phyloP scores from a whole-genome alignment of 1,140 invertebrate genomes.

The Drosophila repleta region DNA sequence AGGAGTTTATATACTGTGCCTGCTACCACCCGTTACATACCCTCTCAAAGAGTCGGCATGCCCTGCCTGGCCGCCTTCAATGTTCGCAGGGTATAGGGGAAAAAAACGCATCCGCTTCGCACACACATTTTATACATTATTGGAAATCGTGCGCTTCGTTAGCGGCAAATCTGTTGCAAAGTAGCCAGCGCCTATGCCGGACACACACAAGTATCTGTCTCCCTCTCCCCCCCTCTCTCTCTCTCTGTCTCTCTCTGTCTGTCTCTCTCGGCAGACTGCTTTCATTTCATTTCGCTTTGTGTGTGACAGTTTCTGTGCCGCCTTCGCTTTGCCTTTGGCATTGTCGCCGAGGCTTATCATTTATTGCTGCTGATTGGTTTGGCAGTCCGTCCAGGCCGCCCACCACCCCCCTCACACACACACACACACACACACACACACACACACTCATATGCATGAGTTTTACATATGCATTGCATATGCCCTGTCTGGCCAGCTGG shows the following conservation, averaged over 20 bases:
- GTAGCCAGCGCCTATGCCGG: constrained; percentile 51
- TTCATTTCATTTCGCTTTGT: constrained; percentile 33
- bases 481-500: too few relatives aligned
- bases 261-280: background rate
- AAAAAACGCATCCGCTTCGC: too few relatives aligned
- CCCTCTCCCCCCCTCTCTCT: background rate
- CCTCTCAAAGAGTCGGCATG: too few relatives aligned
- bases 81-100: too few relatives aligned
- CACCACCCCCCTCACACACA: background rate
- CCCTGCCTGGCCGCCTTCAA: too few relatives aligned
- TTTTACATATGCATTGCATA: constrained; percentile 58
- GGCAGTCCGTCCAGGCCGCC: constrained; percentile 35
- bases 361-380: constrained; percentile 77
- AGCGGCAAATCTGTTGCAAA: constrained; percentile 78
- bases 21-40: too few relatives aligned
- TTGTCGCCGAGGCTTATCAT: constrained; percentile 73
- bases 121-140: constrained; percentile 61
- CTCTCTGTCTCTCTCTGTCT: background rate
- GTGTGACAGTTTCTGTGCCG: constrained; percentile 40
- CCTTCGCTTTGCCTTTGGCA: constrained; percentile 52
- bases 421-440: background rate
- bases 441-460: background rate
- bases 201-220: constrained; percentile 10
- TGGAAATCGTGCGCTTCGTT: constrained; percentile 79
- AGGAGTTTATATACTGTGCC: too few relatives aligned